These are phyloP conservation scores for Conus ventricosus DNA, from an alignment of 1,140 invertebrate genomes.

Conservation along the genomic window DNA sequence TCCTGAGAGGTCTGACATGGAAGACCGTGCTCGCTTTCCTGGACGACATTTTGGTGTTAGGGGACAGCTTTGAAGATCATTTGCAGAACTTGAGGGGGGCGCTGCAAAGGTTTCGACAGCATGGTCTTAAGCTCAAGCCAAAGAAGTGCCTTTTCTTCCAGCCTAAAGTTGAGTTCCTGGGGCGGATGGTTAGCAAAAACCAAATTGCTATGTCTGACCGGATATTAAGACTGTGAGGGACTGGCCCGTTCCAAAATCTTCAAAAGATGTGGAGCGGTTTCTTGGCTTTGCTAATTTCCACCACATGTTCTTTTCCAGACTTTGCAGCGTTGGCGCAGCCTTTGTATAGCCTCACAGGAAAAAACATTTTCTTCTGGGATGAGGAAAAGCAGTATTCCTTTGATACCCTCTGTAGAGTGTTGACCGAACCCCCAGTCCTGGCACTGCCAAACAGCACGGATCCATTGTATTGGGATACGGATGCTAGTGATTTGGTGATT, in stretches of 20 bases:
- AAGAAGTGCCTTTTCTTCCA: conserved; percentile 13
- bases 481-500: conserved; percentile 47
- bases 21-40: conserved; percentile 25
- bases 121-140: conserved; percentile 33
- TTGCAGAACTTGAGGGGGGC: conserved; percentile 26
- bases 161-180: conserved; percentile 13
- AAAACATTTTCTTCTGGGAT: conserved; percentile 34
- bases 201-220: not conserved
- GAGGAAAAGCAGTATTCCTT: conserved; percentile 41
- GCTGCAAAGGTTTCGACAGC: conserved; percentile 21
- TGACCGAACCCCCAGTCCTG: conserved; percentile 29
- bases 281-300: conserved; percentile 38
- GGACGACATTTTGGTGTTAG: conserved; percentile 31
- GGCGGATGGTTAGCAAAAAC: not conserved
- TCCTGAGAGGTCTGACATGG: conserved; percentile 27
- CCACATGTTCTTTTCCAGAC: conserved; percentile 34
- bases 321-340: conserved; percentile 30
- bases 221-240: conserved; percentile 2
- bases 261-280: conserved; percentile 17
- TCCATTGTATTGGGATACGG: conserved; percentile 55
- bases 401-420: conserved; percentile 33
- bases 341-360: conserved; percentile 29
- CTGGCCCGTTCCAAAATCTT: conserved; percentile 24
- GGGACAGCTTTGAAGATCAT: not conserved
- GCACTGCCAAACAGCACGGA: conserved; percentile 35